phyloP scores from a whole-genome alignment of 2,888 invertebrate species.

The Melinaea menophilus region DNA sequence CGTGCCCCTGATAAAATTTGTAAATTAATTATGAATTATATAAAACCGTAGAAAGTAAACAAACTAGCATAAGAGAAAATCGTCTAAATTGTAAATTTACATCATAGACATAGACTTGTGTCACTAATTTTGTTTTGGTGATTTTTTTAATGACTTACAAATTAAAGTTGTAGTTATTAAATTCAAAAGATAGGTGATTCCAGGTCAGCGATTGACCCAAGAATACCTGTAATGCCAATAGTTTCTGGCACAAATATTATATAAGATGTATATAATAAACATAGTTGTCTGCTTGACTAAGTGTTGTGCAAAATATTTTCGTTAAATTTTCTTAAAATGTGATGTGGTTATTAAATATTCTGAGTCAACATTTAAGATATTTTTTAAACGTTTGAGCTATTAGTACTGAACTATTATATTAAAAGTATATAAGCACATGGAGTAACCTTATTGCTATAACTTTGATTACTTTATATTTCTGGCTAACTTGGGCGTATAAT shows the following conservation, averaged over 20 bases:
- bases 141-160: no score
- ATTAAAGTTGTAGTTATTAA: background rate
- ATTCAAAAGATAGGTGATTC: no score
- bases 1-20: background rate
- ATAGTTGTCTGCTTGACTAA: no score
- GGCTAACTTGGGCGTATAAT: background rate
- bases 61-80: slow-evolving; percentile 3
- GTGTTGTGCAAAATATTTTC: no score
- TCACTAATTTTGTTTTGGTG: background rate
- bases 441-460: background rate
- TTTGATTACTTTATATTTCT: background rate
- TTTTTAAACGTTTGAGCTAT: background rate
- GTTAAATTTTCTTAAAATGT: background rate
- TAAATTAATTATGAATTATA: background rate
- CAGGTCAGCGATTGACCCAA: no score
- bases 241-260: no score
- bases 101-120: background rate
- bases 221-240: no score
- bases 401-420: background rate
- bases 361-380: background rate
- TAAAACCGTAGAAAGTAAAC: slow-evolving; percentile 1
- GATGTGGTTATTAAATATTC: no score
- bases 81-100: background rate
- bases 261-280: no score
- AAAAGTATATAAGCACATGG: background rate